Evolutionary conservation across 2,797 vertebrate species (phyloP).

Genomic region (Phalloptychus januarius): DNA sequence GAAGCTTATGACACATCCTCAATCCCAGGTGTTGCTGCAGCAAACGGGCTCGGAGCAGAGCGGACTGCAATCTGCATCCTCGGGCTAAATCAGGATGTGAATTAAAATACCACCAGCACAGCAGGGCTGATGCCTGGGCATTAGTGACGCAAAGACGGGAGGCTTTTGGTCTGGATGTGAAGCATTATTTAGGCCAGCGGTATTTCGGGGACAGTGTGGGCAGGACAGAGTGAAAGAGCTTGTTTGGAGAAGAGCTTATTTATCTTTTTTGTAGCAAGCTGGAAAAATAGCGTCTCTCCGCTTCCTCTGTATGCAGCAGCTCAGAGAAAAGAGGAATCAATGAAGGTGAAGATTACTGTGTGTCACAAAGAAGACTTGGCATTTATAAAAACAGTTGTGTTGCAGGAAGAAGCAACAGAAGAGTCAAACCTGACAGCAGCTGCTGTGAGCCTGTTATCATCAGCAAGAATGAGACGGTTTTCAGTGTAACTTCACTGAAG

Average conservation of each 20-base stretch:
- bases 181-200: slow-evolving; percentile 68
- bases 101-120: slow-evolving; percentile 45
- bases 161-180: slow-evolving; percentile 60
- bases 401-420: slow-evolving; percentile 4
- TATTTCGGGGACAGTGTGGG: slow-evolving; percentile 64
- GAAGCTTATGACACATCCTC: neutral
- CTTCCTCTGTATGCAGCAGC: neutral
- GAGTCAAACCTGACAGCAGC: neutral
- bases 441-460: neutral
- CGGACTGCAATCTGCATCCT: slow-evolving; percentile 45
- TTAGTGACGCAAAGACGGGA: slow-evolving; percentile 62
- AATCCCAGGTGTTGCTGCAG: slow-evolving; percentile 1
- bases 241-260: slow-evolving; percentile 49
- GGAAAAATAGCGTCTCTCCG: slow-evolving; percentile 1
- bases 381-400: neutral
- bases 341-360: slow-evolving; percentile 34
- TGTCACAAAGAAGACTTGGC: slow-evolving; percentile 32
- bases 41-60: slow-evolving; percentile 15
- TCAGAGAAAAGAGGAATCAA: slow-evolving; percentile 8
- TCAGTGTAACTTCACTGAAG: neutral
- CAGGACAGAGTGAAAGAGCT: slow-evolving; percentile 47
- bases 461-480: neutral
- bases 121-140: slow-evolving; percentile 44
- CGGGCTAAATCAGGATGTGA: slow-evolving; percentile 51
- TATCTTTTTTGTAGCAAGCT: slow-evolving; percentile 25